A percentile compares a stretch with the other conserved stretches of the same genome.
Evolutionary conservation across 30 jellyfish, hydroid and myxozoan species (phyloP).

Genomic region (Hydractinia symbiolongicarpus): DNA sequence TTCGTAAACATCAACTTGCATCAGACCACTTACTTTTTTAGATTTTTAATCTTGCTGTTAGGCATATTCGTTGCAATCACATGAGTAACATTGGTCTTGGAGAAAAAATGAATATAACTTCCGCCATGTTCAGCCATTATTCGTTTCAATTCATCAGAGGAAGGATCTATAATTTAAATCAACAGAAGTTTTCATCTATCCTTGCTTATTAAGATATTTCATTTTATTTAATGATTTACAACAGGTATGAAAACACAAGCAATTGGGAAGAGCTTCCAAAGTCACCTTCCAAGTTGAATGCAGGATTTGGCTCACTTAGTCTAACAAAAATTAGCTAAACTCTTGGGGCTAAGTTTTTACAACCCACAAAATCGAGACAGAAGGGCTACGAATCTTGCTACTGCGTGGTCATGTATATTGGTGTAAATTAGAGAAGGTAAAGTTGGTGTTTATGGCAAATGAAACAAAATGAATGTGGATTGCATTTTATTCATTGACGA

Average conservation of each 20-base stretch:
- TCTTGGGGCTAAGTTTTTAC: too few relatives aligned
- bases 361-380: too few relatives aligned
- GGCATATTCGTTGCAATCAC: slow-evolving; percentile 95
- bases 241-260: background rate
- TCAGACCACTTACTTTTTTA: slow-evolving; percentile 32
- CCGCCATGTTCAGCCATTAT: slow-evolving; percentile 95
- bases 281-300: too few relatives aligned
- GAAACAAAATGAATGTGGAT: too few relatives aligned
- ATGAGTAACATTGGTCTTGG: slow-evolving; percentile 73
- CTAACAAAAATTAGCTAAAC: too few relatives aligned
- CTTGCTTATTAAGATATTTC: background rate
- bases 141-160: slow-evolving; percentile 79
- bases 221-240: background rate
- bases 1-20: too few relatives aligned
- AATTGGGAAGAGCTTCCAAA: background rate
- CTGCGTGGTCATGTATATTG: too few relatives aligned
- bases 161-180: slow-evolving; percentile 59
- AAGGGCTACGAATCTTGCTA: too few relatives aligned
- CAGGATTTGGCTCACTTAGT: too few relatives aligned
- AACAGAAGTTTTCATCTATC: background rate
- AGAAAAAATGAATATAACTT: slow-evolving; percentile 68
- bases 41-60: slow-evolving; percentile 73
- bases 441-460: too few relatives aligned
- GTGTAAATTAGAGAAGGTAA: too few relatives aligned
- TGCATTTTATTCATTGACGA: too few relatives aligned